Evolutionary conservation across 1,140 invertebrate genomes (phyloP), one percentile per base, ranked within the genome.

Genomic region (Papilio polyxenes): DNA sequence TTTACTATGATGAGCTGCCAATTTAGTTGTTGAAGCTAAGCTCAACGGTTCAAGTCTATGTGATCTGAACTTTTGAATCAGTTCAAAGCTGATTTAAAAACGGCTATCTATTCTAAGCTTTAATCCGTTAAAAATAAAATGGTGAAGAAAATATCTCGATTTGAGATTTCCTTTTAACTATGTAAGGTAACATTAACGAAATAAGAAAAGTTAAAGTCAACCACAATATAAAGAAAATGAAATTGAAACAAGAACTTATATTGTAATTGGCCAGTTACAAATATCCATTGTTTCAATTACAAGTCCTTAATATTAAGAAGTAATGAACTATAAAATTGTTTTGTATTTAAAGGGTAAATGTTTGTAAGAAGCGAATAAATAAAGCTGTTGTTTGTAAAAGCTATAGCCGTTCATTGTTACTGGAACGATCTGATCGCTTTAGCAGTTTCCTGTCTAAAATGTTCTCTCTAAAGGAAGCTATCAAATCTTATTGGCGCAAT

Each of bases 401-500:
- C 31, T 6, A 40, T 72, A 72, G 37, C 23, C 31, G 65, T 72
- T 37, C 23, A 37, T 72, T 72, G 13, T 72, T 20, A 23, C 13
- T 72, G 31, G 23, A 37, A 72, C 65, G 65, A 37, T 15, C 65
- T 72, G 62, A 69, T 72, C 31, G 13, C 65, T 72, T 72, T 72
- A 72, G 65, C 9, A 65, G 65, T 72, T 72, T 37, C 65, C 65
- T 72, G 65, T 72, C 31, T 72, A 37, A 69, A 72, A 72, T 72
- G 31, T 15, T 37, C 31, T 40, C 11, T 37, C 62, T 72, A 65
- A 65, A 65, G 62, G 65, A 72, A 72, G 65, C 65, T 72, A 72
- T 72, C 65, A 72, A 72, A 72, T 72, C 65, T 72, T 40, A 72
- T 31, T 72, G 65, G 65, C 23, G 65, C 65, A 72, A 72, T 72